A percentile compares a stretch with the other conserved stretches of the same genome.
Conservation (phyloP, 2,888 invertebrate genomes). For the Augochlorella aurata region DNA sequence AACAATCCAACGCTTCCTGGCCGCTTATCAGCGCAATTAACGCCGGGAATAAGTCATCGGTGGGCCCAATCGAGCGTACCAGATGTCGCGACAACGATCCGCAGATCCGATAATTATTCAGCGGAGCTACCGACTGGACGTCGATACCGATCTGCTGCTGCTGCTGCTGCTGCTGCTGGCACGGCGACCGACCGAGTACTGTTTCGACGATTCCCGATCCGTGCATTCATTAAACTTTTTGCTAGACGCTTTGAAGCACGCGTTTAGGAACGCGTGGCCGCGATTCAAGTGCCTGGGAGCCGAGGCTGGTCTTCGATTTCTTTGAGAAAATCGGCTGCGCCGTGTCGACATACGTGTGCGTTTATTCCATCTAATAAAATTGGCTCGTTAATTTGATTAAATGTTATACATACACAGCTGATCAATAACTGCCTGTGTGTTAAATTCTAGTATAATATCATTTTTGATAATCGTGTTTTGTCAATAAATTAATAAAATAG, state of each 20-base stretch:
- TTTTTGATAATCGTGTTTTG: no score
- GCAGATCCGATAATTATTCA: slow-evolving; percentile 36
- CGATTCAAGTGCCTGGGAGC: slow-evolving; percentile 11
- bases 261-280: slow-evolving; percentile 10
- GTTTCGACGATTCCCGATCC: neutral
- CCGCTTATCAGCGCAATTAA: slow-evolving; percentile 48
- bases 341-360: neutral
- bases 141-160: slow-evolving; percentile 45
- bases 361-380: no score
- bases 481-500: no score
- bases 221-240: slow-evolving; percentile 39
- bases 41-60: slow-evolving; percentile 49
- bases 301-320: neutral
- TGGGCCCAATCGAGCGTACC: slow-evolving; percentile 15
- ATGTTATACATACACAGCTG: no score
- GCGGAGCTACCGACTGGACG: slow-evolving; percentile 11
- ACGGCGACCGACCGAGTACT: neutral
- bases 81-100: slow-evolving; percentile 34
- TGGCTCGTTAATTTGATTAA: no score
- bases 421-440: no score
- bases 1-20: slow-evolving; percentile 31
- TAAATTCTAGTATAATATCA: no score
- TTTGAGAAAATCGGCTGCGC: neutral
- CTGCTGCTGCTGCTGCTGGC: slow-evolving; percentile 24
- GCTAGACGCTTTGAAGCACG: slow-evolving; percentile 10